Base-by-base conservation (phyloP, 1,140 invertebrate genomes). In the Drosophila simulans region DNA sequence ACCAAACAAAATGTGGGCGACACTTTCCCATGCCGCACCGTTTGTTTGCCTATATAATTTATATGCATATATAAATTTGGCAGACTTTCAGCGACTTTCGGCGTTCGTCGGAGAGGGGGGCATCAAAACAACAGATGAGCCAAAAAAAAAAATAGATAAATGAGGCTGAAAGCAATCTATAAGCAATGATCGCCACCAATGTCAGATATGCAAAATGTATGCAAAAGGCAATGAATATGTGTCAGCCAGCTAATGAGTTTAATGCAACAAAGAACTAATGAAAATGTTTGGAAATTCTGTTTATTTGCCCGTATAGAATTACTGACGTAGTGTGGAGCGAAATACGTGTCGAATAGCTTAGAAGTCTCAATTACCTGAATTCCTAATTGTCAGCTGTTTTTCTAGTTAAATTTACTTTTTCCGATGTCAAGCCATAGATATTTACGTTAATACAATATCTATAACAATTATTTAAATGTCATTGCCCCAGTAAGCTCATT, bases 161-260 rank as follows among this genome's bases (percentile, higher is more conserved):
- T 46, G 13, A 51, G n/a, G 12, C 39, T 56, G 27, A 65, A 31
- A 66, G 17, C 17, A 17, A 53, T 46, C 49, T 77, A 72, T 68
- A 75, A 65, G 68, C 71, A 77, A 80, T 55, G 48, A 56, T 53
- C 52, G 43, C 54, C 65, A 64, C 20, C 80, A 84, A 85, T 84
- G 81, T 84, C 80, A 84, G 58, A 77, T 72, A 68, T 84, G 77
- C 80, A 84, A 12, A 35, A 55, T 71, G 46, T 63, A 63, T 55
- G 51, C 55, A 55, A 56, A 77, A 10, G 8, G 34, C 25, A 25
- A 42, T 34, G 27, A 64, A 64, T 35, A 65, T 68, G 46, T 35
- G 46, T 35, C 46, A 68, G 65, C 51, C 39, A 39, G 54, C 25
- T 70, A 70, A 58, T 69, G 11, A 25, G 12, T 15, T 49, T 43